Evolutionary conservation across 2,113 vertebrate species (phyloP).

Genomic region (Solenodon paradoxus): DNA sequence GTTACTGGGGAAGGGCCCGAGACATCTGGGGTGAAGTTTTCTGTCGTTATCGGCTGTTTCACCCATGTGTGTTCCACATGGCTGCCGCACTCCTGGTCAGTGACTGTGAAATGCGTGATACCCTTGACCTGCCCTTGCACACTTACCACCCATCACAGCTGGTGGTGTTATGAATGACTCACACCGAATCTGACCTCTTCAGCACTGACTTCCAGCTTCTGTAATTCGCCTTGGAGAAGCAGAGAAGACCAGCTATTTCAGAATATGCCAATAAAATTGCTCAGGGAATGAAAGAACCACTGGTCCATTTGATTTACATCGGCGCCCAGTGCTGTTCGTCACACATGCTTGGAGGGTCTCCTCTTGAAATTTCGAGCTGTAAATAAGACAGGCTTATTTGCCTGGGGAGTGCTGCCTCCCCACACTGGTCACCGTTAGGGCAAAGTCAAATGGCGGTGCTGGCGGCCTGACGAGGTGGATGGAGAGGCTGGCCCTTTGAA

Average conservation of each 20-base stretch:
- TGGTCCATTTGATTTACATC: not conserved
- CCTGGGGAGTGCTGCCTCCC: not conserved
- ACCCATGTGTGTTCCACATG: not conserved
- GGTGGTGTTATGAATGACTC: not conserved
- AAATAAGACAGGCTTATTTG: slow-evolving; percentile 16
- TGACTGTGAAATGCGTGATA: too few species aligned
- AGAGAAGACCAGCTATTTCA: not conserved
- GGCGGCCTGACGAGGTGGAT: not conserved
- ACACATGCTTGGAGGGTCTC: not conserved
- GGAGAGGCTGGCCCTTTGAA: not conserved
- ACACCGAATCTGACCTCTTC: not conserved
- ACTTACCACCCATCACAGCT: not conserved
- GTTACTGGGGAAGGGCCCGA: too few species aligned
- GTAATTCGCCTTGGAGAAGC: not conserved
- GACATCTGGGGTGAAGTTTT: not conserved
- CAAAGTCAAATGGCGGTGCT: not conserved
- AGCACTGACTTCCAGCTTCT: not conserved
- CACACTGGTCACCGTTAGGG: not conserved
- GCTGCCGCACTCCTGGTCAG: too few species aligned
- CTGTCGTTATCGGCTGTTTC: not conserved
- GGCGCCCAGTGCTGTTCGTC: not conserved
- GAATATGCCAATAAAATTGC: slow-evolving; percentile 32
- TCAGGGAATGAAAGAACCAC: not conserved
- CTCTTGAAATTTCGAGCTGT: slow-evolving; percentile 22
- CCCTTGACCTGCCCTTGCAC: not conserved